Base-by-base conservation (phyloP, 2,113 vertebrate genomes). In the Brachyistius frenatus region DNA sequence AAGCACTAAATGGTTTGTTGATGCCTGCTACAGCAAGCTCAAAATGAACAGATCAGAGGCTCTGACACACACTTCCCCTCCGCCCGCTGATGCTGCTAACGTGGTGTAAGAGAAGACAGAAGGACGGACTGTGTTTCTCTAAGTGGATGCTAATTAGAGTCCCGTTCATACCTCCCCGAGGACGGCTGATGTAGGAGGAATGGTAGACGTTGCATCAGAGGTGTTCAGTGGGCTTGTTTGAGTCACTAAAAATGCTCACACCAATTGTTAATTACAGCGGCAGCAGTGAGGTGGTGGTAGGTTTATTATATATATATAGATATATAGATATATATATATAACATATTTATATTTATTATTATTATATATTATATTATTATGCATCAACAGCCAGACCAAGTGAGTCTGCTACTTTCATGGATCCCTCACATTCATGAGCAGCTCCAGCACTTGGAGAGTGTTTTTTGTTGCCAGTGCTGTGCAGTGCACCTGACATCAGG, bases 121-220 rank as follows among this genome's bases (percentile, higher is more conserved):
- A 61, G 60, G 36, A 46, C 14, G 1, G 32, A 41, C 72, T 37
- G 53, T 30, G 23, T 41, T 23, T 56, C 41, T 72, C 16, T 54
- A 53, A 66, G 60, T 56, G 41, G 75, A 76, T 64, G 84, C 44
- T 69, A 79, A 86, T 76, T 71, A 44, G 39, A 58, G 16, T 60
- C 1, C 1, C 44, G 63, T 61, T 66, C 35, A 11, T 3, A 54
- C 41, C 69, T 9, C 58, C 47, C 67, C 4, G 7, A 77, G 76
- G 58, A 44, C 7, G 1, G 44, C 65, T 32, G 57, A 54, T 73
- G 66, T 31, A 23, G 67, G 36, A 63, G 61, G 30, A 72, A 50
- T 33, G n/a, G 33, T 35, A 57, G 64, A 61, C 14, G 0, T 66
- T 76, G 68, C 64, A 46, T 73, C 39, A 66, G 53, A 46, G 54